Base-by-base conservation (phyloP, 2,113 vertebrate species). In the Ellobius talpinus region DNA sequence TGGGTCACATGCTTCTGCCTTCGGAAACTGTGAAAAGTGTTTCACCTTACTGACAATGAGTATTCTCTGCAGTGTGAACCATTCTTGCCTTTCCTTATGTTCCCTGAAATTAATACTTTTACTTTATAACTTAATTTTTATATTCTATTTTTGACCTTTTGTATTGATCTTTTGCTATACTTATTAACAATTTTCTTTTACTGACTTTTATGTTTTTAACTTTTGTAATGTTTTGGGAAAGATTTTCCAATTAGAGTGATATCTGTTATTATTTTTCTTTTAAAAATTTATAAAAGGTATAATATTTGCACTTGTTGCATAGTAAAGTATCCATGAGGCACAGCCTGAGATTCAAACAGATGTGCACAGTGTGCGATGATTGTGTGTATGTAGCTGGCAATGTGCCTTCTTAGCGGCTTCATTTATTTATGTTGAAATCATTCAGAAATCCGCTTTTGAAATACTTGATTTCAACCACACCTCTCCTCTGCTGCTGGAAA, bases 181-280 rank as follows among this genome's bases (percentile, higher is more conserved):
- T 77, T n/a, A 47, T 26, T 93, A 91, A 21, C 13, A 61, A 66
- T 29, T 55, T 68, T 24, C 68, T 89, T 91, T 68, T 19, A 74
- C 89, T 91, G 61, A 61, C 16, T 88, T 89, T 19, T 42, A 2
- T 21, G 4, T 74, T 94, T 96, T 94, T 77, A 63, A 45, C 93
- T 91, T 93, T 89, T 68, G 47, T 2, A 58, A 61, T 14, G 36
- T 87, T 88, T 73, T 87, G 4, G 65, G 86, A 36, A 86, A 68
- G 45, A 89, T 84, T 70, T 45, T 89, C 50, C 58, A 87, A 45
- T 8, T 58, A 2, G 61, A 45, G 47, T 45, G 31, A 17, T 89
- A 86, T 23, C 2, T 33, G 5, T 26, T 88, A 21, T 21, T 58
- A 3, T 26, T 88, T 73, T 89, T 89, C 52, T 76, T 65, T 65